Conservation (phyloP, 2,113 vertebrate genomes). For the Oxygymnocypris stewartii region DNA sequence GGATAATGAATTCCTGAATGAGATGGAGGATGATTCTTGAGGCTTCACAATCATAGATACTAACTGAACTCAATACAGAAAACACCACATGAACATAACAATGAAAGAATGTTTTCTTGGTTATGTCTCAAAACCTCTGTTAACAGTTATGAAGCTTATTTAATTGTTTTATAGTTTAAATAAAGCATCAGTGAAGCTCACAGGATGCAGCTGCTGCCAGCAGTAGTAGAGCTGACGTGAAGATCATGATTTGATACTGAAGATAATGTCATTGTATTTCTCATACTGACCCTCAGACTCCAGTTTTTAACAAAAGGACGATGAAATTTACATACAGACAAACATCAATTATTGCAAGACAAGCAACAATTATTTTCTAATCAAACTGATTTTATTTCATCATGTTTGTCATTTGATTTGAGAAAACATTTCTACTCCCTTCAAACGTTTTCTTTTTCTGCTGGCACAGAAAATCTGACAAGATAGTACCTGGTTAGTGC, state of each 20-base stretch:
- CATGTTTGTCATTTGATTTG: no score
- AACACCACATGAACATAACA: slow-evolving; percentile 24
- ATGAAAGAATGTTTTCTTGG: not conserved
- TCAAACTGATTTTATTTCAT: no score
- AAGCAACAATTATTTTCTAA: no score
- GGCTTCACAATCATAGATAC: slow-evolving; percentile 17
- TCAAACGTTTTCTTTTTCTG: no score
- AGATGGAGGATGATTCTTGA: slow-evolving; percentile 19
- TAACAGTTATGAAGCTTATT: not conserved
- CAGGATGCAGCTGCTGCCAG: slow-evolving; percentile 11
- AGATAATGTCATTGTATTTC: not conserved
- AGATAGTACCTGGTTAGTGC: no score
- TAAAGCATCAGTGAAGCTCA: not conserved
- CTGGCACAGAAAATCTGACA: no score
- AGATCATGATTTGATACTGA: not conserved
- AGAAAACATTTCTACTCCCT: no score
- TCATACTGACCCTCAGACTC: not conserved
- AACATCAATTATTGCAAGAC: no score
- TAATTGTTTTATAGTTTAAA: not conserved
- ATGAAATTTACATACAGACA: no score
- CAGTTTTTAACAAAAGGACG: not conserved
- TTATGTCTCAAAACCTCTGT: not conserved
- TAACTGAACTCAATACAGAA: not conserved
- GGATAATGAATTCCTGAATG: not conserved
- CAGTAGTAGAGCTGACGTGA: not conserved